These are phyloP conservation scores for Corvus cornix DNA, from an alignment of 2,113 vertebrate genomes.

Conservation along the genomic window DNA sequence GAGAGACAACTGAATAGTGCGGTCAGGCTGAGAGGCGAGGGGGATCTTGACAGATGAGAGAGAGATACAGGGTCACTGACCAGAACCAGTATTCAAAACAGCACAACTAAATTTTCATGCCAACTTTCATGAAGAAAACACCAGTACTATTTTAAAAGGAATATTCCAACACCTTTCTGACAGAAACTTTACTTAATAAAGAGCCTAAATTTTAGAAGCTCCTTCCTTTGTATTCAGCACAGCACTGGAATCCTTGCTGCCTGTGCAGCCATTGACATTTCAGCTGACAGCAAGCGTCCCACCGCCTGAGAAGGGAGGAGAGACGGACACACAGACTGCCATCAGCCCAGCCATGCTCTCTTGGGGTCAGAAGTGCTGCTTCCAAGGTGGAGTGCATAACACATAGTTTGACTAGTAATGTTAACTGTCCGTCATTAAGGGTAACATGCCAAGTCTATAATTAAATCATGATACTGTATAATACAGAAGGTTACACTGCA, in stretches of 20 bases:
- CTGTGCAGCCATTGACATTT: neutral
- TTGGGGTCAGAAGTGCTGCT: slow-evolving; percentile 48
- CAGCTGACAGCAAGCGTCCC: neutral
- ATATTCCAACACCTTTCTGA: neutral
- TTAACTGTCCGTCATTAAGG: slow-evolving; percentile 63
- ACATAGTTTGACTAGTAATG: slow-evolving; percentile 45
- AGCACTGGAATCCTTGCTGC: neutral
- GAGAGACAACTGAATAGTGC: neutral
- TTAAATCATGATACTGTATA: slow-evolving; percentile 70
- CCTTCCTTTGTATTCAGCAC: neutral
- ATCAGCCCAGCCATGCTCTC: neutral
- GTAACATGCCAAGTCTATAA: slow-evolving; percentile 64
- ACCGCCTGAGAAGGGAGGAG: neutral
- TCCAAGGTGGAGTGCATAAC: slow-evolving; percentile 54
- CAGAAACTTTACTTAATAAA: neutral
- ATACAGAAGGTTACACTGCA: slow-evolving; percentile 59
- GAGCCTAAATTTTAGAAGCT: neutral
- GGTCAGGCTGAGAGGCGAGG: neutral
- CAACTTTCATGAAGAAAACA: neutral
- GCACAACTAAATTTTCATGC: neutral
- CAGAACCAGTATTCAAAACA: neutral
- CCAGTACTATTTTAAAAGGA: neutral
- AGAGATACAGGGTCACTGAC: neutral
- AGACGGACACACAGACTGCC: neutral
- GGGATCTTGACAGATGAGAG: neutral